Conservation (phyloP, 2,888 invertebrate species). For the Allolobophora icterica region DNA sequence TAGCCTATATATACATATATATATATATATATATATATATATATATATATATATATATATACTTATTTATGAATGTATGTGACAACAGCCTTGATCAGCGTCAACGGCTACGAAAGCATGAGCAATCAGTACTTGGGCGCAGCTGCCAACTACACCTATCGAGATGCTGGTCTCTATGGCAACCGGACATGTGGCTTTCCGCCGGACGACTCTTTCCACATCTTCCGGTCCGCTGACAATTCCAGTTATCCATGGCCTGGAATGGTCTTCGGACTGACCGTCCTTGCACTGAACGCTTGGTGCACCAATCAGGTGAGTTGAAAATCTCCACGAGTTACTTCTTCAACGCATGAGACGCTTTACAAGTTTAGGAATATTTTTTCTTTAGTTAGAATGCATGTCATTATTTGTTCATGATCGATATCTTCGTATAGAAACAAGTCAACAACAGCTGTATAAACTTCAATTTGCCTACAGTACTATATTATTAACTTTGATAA, state of each 20-base stretch:
- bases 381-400: too few relatives aligned
- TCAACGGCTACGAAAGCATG: slow-evolving; percentile 67
- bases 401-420: too few relatives aligned
- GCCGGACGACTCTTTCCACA: slow-evolving; percentile 45
- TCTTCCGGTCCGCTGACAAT: slow-evolving; percentile 43
- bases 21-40: too few relatives aligned
- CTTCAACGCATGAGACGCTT: too few relatives aligned
- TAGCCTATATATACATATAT: too few relatives aligned
- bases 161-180: slow-evolving; percentile 35
- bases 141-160: slow-evolving; percentile 59
- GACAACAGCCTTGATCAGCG: slow-evolving; percentile 54
- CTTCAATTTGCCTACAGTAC: too few relatives aligned
- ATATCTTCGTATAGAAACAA: too few relatives aligned
- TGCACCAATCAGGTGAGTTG: slow-evolving; percentile 53
- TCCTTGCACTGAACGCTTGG: slow-evolving; percentile 49
- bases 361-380: too few relatives aligned
- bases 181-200: slow-evolving; percentile 47
- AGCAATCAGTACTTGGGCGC: slow-evolving; percentile 61
- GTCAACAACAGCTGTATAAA: too few relatives aligned
- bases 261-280: slow-evolving; percentile 47
- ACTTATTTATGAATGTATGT: background rate
- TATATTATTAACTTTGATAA: too few relatives aligned
- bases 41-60: too few relatives aligned
- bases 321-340: too few relatives aligned
- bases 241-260: slow-evolving; percentile 48